These are phyloP conservation scores for Cyclophora albipunctata DNA, from an alignment of 2,888 invertebrate genomes.

Conservation along the genomic window DNA sequence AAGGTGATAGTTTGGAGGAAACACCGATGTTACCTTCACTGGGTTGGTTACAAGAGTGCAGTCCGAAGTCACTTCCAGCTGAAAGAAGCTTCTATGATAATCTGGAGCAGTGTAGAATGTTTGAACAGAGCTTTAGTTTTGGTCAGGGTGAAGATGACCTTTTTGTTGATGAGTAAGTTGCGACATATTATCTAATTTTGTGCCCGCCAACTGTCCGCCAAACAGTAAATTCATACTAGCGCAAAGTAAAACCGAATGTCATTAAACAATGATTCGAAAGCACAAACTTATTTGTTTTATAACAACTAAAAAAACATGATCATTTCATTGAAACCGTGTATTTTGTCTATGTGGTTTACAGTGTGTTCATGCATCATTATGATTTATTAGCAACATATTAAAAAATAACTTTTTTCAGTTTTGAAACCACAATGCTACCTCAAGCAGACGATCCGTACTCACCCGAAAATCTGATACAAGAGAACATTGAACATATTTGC, in stretches of 20 bases:
- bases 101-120: slow-evolving; percentile 48
- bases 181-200: not conserved
- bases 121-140: slow-evolving; percentile 36
- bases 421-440: slow-evolving; percentile 61
- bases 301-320: too few species aligned
- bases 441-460: slow-evolving; percentile 70
- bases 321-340: too few species aligned
- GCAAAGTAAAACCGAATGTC: too few species aligned
- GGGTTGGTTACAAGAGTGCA: slow-evolving; percentile 48
- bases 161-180: slow-evolving; percentile 38
- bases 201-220: not conserved
- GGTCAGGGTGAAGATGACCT: slow-evolving; percentile 26
- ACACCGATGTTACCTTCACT: slow-evolving; percentile 39
- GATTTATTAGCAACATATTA: slow-evolving; percentile 31
- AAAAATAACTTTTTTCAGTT: slow-evolving; percentile 31
- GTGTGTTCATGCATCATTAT: not conserved
- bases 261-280: too few species aligned
- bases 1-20: slow-evolving; percentile 36
- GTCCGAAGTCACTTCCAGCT: slow-evolving; percentile 42
- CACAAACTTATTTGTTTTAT: too few species aligned
- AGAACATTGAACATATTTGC: slow-evolving; percentile 53
- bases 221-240: too few species aligned
- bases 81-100: slow-evolving; percentile 53
- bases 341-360: too few species aligned
- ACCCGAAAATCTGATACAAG: slow-evolving; percentile 65